Conservation (phyloP, 2,888 invertebrate species). For the Azorinus chamasolen region DNA sequence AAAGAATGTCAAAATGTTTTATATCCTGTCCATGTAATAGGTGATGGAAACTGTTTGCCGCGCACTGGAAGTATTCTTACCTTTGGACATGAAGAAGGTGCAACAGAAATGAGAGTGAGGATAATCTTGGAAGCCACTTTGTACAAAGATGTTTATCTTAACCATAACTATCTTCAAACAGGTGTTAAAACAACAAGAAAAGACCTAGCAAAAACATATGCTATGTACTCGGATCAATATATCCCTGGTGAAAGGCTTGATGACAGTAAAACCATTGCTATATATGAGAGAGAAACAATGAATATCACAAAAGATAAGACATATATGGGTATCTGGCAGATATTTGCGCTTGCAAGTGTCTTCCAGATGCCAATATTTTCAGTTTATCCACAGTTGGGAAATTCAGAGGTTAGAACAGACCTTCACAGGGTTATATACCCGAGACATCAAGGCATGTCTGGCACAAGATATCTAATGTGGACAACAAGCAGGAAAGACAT, state of each 20-base stretch:
- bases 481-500: slow-evolving; percentile 4
- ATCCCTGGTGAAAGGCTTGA: neutral
- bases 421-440: slow-evolving; percentile 26
- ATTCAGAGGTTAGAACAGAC: slow-evolving; percentile 20
- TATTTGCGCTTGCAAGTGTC: slow-evolving; percentile 23
- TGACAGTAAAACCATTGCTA: neutral
- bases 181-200: no score
- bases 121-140: no score
- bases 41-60: no score
- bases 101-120: no score
- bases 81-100: no score
- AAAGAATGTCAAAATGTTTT: neutral
- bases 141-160: no score
- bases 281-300: neutral
- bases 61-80: no score
- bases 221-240: slow-evolving; percentile 2
- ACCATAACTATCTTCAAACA: no score
- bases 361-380: slow-evolving; percentile 28
- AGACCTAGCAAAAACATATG: neutral
- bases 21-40: neutral
- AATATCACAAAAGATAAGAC: slow-evolving; percentile 1
- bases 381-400: slow-evolving; percentile 35
- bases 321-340: slow-evolving; percentile 11
- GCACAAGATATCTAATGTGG: neutral
- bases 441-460: neutral